Evolutionary conservation across 2,113 vertebrate species (phyloP).

Genomic region (Xiphorhynchus elegans): DNA sequence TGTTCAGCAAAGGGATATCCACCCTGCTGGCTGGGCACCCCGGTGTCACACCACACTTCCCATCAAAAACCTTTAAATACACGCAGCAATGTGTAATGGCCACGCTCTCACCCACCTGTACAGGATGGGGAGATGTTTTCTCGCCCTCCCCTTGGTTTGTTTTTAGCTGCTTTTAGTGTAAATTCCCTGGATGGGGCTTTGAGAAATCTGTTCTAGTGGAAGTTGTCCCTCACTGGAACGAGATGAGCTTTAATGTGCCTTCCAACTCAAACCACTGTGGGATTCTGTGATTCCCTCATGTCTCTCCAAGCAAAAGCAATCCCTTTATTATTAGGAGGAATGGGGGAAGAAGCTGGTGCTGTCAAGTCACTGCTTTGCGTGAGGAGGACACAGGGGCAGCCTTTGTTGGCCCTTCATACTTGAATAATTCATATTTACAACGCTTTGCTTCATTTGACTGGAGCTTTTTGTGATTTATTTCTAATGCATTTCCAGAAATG

Average conservation of each 20-base stretch:
- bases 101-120: not conserved
- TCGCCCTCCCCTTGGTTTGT: fast-evolving
- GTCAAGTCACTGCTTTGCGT: not conserved
- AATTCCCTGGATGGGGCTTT: not conserved
- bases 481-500: not conserved
- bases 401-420: not conserved
- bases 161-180: fast-evolving
- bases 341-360: not conserved
- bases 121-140: not conserved
- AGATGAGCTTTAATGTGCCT: not conserved
- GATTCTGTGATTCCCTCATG: not conserved
- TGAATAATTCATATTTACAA: not conserved
- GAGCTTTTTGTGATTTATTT: not conserved
- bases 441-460: not conserved
- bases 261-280: not conserved
- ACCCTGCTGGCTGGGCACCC: too few species aligned
- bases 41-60: too few species aligned
- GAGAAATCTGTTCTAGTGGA: fast-evolving
- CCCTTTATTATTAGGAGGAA: not conserved
- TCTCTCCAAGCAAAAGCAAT: not conserved
- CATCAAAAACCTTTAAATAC: too few species aligned
- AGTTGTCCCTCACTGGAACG: not conserved
- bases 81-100: not conserved
- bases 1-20: too few species aligned
- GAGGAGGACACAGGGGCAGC: not conserved